Evolutionary conservation across 2,888 invertebrate species (phyloP).

Genomic region (Leistus spinibarbis): DNA sequence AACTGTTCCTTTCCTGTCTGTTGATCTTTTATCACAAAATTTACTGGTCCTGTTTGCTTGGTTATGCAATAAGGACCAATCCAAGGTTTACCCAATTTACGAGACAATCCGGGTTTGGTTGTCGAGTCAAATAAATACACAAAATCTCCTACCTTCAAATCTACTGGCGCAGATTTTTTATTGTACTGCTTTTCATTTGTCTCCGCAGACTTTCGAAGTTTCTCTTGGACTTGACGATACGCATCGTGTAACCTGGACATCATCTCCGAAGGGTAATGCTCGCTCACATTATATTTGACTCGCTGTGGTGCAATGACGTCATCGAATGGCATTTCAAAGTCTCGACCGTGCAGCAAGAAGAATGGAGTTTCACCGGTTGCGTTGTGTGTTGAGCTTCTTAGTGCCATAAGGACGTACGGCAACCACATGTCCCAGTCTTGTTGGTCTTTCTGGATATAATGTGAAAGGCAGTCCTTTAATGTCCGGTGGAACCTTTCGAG

Average conservation of each 20-base stretch:
- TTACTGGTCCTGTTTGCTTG: conserved; percentile 23
- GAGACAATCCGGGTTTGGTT: background rate
- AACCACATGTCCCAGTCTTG: background rate
- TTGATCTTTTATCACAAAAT: conserved; percentile 4
- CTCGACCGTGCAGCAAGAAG: conserved; percentile 5
- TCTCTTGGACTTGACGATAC: background rate
- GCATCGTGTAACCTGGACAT: conserved; percentile 35
- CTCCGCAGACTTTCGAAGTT: background rate
- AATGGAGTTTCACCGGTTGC: conserved; percentile 6
- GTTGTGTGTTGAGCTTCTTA: background rate
- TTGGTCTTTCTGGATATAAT: background rate
- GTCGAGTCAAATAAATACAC: background rate
- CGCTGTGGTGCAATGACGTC: background rate
- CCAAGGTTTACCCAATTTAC: conserved; percentile 10
- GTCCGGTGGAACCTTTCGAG: conserved; percentile 48
- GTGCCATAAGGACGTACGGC: conserved; percentile 2
- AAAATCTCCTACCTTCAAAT: background rate
- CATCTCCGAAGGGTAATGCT: conserved; percentile 44
- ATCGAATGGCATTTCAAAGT: conserved; percentile 14
- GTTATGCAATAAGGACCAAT: background rate
- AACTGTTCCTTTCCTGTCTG: conserved; percentile 10
- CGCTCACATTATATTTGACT: background rate
- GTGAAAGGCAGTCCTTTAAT: conserved; percentile 45
- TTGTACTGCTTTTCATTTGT: conserved; percentile 9
- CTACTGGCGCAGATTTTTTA: background rate